phyloP scores from a whole-genome alignment of 2,888 invertebrate genomes.

The Autographa gamma region DNA sequence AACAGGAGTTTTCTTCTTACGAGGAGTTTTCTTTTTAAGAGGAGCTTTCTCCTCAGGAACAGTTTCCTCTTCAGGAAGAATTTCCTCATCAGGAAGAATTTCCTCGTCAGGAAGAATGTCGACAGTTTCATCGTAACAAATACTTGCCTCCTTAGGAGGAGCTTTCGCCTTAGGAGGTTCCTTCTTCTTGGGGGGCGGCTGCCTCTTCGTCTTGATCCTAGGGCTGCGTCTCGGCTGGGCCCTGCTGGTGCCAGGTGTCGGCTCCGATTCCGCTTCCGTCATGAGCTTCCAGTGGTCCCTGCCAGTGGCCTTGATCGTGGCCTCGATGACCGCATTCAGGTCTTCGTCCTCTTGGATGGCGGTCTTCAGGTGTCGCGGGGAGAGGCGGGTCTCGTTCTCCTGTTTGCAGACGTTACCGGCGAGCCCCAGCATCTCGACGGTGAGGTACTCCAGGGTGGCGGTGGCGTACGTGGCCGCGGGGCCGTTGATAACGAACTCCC shows the following conservation, averaged over 20 bases:
- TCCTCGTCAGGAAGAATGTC: no score
- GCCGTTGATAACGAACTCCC: fast-evolving
- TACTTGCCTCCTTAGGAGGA: no score
- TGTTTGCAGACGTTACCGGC: background rate
- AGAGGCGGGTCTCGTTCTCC: fast-evolving
- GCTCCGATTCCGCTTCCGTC: no score
- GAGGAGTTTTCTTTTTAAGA: no score
- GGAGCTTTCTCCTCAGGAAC: no score
- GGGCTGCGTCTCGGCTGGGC: background rate
- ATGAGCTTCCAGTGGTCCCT: background rate
- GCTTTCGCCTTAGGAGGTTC: no score
- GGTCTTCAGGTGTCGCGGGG: background rate
- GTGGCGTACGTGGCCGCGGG: conserved; percentile 6
- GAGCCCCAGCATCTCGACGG: background rate
- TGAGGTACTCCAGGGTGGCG: conserved; percentile 23
- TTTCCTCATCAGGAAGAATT: no score
- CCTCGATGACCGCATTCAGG: background rate
- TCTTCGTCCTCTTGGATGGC: conserved; percentile 5
- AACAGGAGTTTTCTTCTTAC: no score
- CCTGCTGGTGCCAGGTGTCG: background rate
- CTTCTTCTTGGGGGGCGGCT: no score
- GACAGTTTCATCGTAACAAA: no score
- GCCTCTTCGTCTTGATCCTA: background rate
- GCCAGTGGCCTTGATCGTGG: background rate
- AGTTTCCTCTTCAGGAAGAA: no score